Percentiles rank a stretch among this genome's conserved stretches.
These are phyloP conservation scores for Pardalotus punctatus DNA, from an alignment of 2,113 vertebrate genomes.

Conservation along the genomic window DNA sequence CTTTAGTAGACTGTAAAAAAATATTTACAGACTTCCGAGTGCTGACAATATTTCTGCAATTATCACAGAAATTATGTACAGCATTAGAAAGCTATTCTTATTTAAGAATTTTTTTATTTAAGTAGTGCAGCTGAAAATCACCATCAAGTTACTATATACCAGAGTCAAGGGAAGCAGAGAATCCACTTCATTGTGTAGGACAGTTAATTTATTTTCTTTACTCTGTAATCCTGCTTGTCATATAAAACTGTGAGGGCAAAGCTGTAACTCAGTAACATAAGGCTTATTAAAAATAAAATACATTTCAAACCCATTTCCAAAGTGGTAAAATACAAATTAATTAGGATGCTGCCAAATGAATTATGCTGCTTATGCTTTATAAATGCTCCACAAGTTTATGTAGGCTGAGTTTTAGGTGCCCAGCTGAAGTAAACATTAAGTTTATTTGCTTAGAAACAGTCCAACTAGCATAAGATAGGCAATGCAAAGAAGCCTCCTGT, in stretches of 20 bases:
- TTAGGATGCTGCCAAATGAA: background rate
- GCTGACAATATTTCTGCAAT: background rate
- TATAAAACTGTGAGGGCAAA: background rate
- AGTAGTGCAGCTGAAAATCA: background rate
- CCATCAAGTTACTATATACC: background rate
- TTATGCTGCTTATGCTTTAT: background rate
- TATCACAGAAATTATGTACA: background rate
- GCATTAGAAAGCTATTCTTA: background rate
- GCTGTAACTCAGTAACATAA: background rate
- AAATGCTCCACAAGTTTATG: background rate
- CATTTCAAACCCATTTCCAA: background rate
- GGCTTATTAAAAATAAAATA: conserved; percentile 30
- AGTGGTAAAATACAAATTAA: background rate
- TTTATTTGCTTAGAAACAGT: background rate
- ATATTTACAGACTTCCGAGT: conserved; percentile 22
- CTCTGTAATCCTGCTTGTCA: background rate
- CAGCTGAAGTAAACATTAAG: background rate
- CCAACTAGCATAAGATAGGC: background rate
- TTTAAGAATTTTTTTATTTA: background rate
- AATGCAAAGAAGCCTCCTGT: background rate
- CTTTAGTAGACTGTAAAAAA: background rate
- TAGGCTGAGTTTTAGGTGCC: background rate
- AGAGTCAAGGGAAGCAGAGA: background rate
- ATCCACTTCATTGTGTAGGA: background rate
- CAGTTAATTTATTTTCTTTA: conserved; percentile 6